Base-by-base conservation (phyloP, 92 coral and sea anemone genomes). In the Siderastrea radians region DNA sequence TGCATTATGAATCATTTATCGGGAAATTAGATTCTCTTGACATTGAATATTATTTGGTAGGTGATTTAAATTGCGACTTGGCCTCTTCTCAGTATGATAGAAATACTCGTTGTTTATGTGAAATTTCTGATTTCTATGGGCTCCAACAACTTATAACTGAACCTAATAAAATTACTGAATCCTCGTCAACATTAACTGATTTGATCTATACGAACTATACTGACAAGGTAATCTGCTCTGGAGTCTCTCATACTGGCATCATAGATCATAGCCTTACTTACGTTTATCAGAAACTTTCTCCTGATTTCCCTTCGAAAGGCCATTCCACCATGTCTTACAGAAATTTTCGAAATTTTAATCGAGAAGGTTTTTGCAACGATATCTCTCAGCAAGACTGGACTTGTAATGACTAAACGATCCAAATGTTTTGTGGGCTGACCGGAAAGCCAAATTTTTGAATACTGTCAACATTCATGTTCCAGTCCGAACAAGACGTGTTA, bases 191-290 rank as follows among this genome's bases (percentile, higher is more conserved):
- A 13, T 63, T 81, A 57, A 74, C 74, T 81, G 87, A 88, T 49
- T 62, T 89, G 11, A 83, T 89, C 11, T 83, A 74, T 49, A 89
- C 92, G 45, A 89, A 76, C 47, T 65, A 61, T 73, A 68, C 77
- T 17, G 66, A 65, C 52, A 89, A 60, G 73, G 71, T 89, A 49
- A 88, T 83, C n/a, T 88, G 83, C 77, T 82, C 92, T 50, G 88
- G 84, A 62, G 88, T 88, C 87, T 88, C 87, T 17, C 84, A 81
- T 88, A 75, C 68, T 62, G 90, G 78, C 50, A 74, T 82, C 82
- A 88, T 83, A 66, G 91, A 83, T 72, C 91, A 87, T 73, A 87
- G 86, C 76, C 85, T 79, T 49, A 83, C 80, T 54, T 72, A 52
- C 66, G 87, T 75, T 53, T 78, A 77, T 86, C 73, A 70, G n/a